Base-by-base conservation (phyloP, 2,113 vertebrate species). In the Muntiacus muntjak region DNA sequence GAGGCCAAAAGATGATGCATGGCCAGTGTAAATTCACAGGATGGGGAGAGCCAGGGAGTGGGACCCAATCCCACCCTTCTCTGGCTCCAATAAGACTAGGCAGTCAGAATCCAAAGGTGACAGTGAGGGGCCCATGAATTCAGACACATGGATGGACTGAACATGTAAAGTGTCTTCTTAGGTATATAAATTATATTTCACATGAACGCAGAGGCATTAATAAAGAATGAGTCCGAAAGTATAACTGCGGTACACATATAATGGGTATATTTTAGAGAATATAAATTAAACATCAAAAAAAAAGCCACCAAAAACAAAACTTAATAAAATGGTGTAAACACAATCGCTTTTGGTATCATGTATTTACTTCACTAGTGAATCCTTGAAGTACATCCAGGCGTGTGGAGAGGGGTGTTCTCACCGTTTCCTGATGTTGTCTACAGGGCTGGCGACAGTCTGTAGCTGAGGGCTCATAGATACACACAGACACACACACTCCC, bases 241-340 rank as follows among this genome's bases (percentile, higher is more conserved):
- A 25, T 2, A 64, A 50, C 28, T 8, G 45, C 95, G 57, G 52
- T 5, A 16, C 14, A 12, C 10, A 36, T 10, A 60, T n/a, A 74
- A 84, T 2, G 15, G 12, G 54, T 43, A 25, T 19, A 62, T 79
- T 89, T 67, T 19, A 25, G 5, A 55, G 50, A 93, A 62, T 78
- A 40, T 60, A 50, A 85, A 79, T n/a, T 12, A 47, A 9, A 45
- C 58, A 40, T 88, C 17, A 25, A 50, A 87, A 54, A 54, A 50
- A 87, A 87, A 52, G 3, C 47, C 67, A 12, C 43, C 13, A 23
- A 87, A 87, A 86, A 88, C 50, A 50, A 93, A 93, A 93, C 94
- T 28, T 13, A 81, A 85, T n/a, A 36, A 74, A 86, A 36, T 0
- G 0, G 47, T 90, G 62, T 87, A 71, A 79, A n/a, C 55, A 36